Conservation (phyloP, 2,797 vertebrate species). For the Trachurus trachurus region DNA sequence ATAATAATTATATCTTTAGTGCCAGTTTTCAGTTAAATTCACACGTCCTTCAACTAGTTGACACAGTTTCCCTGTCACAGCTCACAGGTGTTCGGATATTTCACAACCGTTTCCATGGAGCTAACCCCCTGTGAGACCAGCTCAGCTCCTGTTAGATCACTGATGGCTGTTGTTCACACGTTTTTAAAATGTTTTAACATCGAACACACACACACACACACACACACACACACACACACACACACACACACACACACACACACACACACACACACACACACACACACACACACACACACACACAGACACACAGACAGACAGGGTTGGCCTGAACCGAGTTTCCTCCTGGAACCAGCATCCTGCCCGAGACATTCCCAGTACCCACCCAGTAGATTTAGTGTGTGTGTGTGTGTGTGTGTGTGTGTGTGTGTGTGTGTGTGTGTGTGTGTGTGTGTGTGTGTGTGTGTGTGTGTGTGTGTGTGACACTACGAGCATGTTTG, state of each 20-base stretch:
- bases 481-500: background rate
- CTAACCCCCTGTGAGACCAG: too few species aligned
- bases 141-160: constrained; percentile 51
- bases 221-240: constrained; percentile 12
- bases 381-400: constrained; percentile 68
- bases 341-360: constrained; percentile 80
- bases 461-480: constrained; percentile 43
- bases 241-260: constrained; percentile 26
- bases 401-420: constrained; percentile 39
- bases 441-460: constrained; percentile 36
- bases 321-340: constrained; percentile 56
- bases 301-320: constrained; percentile 21
- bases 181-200: constrained; percentile 4
- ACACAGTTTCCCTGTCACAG: too few species aligned
- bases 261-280: background rate
- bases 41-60: too few species aligned
- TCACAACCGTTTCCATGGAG: too few species aligned
- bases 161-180: constrained; percentile 46
- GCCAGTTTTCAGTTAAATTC: too few species aligned
- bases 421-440: constrained; percentile 43
- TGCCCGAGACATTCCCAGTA: constrained; percentile 71
- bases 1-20: too few species aligned
- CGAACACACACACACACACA: constrained; percentile 1
- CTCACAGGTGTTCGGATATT: background rate
- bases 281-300: constrained; percentile 26